Base-by-base conservation (phyloP, 2,797 vertebrate species). In the Mallotus villosus region DNA sequence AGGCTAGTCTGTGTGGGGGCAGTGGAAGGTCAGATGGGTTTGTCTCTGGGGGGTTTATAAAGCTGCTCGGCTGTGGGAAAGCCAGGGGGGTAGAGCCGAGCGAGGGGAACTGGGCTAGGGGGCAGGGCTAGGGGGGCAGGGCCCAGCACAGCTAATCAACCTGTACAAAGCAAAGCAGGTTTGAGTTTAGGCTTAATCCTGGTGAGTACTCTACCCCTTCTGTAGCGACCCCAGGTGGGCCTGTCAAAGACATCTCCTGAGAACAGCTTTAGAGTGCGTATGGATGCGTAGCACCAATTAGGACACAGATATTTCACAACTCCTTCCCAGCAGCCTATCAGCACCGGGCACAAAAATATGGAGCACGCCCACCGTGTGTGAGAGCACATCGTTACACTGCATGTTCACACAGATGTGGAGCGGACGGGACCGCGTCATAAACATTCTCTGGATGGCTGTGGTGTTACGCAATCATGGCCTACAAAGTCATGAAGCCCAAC, bases 361-460 rank as follows among this genome's bases (percentile, higher is more conserved):
- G 41, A 46, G 41, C 41, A 46, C 41, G 41, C 41, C 41, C 41
- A 46, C 34, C 34, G 8, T 37, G 34, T 37, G 34, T 37, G 41
- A 46, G 9, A 46, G 9, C 41, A 46, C 41, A 46, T 3, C 2
- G 41, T 46, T 46, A 46, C 41, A 14, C 41, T 63, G 16, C 27
- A 63, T 32, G 29, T 63, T 29, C 8, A 29, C 29, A 34, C 29
- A 34, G 24, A 63, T 34, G 16, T 9, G 32, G 60, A n/a, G 6
- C 5, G 8, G 27, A 25, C 24, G 0, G 22, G 57, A 21, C 57
- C 29, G 9, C n/a, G 22, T 37, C 22, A 5, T 19, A 12, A 21
- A 24, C 63, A 65, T 65, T 65, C 63, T 8, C 14, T 65, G 37
- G 21, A 24, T 12, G 21, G 63, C 24, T 65, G 37, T 49, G 63